Evolutionary conservation across 2,113 vertebrate genomes (phyloP).

Genomic region (Callaeas wilsoni): DNA sequence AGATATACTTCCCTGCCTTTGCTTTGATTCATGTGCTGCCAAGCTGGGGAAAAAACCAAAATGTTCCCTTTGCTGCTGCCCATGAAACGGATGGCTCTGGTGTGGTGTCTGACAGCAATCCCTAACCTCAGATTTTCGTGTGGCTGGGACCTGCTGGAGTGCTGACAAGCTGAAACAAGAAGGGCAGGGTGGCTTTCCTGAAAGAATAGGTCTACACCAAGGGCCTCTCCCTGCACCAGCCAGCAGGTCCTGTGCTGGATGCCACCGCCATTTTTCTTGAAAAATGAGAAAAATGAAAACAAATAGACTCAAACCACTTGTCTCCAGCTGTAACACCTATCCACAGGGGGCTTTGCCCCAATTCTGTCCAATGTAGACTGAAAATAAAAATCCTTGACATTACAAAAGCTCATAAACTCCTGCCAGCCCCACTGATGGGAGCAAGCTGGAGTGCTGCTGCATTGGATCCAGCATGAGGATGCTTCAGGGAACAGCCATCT

Average conservation of each 20-base stretch:
- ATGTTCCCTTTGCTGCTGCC: neutral
- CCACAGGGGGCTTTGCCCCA: neutral
- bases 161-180: neutral
- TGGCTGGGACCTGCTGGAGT: rapidly evolving
- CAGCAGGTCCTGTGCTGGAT: neutral
- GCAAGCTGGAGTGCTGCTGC: neutral
- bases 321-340: neutral
- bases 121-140: neutral
- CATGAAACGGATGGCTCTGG: neutral
- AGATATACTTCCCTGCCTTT: neutral
- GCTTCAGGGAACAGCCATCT: neutral
- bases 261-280: neutral
- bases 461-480: neutral
- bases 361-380: neutral
- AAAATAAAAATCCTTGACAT: neutral
- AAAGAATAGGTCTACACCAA: neutral
- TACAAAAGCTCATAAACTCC: neutral
- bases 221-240: neutral
- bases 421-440: rapidly evolving
- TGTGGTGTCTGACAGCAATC: neutral
- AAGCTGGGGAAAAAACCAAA: neutral
- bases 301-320: neutral
- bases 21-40: neutral
- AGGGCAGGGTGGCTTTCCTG: neutral
- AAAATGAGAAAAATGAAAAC: neutral